A percentile compares a stretch with the other conserved stretches of the same genome.
Evolutionary conservation across 2,113 vertebrate genomes (phyloP).

Genomic region (Grammomys surdaster): DNA sequence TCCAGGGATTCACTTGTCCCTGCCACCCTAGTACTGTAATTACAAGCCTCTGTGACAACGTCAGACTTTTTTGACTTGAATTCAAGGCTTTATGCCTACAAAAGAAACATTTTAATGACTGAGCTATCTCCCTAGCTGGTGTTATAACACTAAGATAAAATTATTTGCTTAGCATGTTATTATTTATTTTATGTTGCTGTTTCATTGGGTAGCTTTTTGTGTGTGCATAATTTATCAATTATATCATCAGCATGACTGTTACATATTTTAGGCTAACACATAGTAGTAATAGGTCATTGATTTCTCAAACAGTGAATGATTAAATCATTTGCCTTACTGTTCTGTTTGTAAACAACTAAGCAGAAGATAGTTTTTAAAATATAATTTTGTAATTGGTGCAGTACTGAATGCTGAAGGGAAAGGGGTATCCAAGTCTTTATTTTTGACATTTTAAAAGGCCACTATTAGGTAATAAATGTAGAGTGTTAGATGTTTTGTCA

Average conservation of each 20-base stretch:
- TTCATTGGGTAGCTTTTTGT: not conserved
- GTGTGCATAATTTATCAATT: not conserved
- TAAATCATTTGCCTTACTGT: conserved; percentile 2
- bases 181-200: not conserved
- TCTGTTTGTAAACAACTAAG: not conserved
- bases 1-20: not conserved
- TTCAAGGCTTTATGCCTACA: not conserved
- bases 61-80: not conserved
- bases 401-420: not conserved
- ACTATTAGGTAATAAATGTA: not conserved
- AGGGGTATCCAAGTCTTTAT: not conserved
- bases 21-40: not conserved
- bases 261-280: conserved; percentile 15
- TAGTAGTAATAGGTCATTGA: not conserved
- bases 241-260: not conserved
- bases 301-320: conserved; percentile 11
- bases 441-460: not conserved
- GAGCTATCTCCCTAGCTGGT: not conserved
- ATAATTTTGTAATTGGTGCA: not conserved
- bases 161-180: conserved; percentile 25
- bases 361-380: not conserved
- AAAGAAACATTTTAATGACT: not conserved
- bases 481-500: conserved; percentile 29
- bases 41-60: not conserved
- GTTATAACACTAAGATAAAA: not conserved